Conservation (phyloP, 2,888 invertebrate genomes). For the Lottia gigantea region DNA sequence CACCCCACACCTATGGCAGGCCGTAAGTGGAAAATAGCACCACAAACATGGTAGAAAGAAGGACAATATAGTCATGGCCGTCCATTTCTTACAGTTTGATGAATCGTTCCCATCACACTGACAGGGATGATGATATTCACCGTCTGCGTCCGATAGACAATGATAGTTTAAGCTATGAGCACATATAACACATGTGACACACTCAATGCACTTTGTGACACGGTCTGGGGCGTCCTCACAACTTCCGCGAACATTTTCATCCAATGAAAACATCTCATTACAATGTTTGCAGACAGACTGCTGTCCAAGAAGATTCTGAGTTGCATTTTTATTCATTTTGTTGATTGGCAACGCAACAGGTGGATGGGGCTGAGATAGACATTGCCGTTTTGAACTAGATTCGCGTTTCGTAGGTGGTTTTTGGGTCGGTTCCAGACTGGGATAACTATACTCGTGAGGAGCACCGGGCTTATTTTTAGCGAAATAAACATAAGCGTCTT, state of each 20-base stretch:
- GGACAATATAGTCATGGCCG: slow-evolving; percentile 85
- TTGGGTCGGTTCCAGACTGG: slow-evolving; percentile 72
- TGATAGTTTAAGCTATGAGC: slow-evolving; percentile 92
- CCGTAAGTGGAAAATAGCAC: slow-evolving; percentile 89
- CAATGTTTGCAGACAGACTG: slow-evolving; percentile 70
- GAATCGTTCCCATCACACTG: slow-evolving; percentile 75
- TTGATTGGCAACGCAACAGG: slow-evolving; percentile 58
- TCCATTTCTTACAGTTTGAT: slow-evolving; percentile 78
- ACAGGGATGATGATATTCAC: slow-evolving; percentile 82
- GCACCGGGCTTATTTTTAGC: slow-evolving; percentile 46
- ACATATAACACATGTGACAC: slow-evolving; percentile 85
- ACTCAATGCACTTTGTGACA: slow-evolving; percentile 82
- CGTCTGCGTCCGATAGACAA: slow-evolving; percentile 91
- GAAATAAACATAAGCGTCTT: slow-evolving; percentile 59
- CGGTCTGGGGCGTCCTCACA: slow-evolving; percentile 82
- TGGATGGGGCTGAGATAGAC: slow-evolving; percentile 62
- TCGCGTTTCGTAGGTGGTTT: slow-evolving; percentile 56
- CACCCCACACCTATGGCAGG: slow-evolving; percentile 85
- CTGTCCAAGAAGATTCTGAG: slow-evolving; percentile 31
- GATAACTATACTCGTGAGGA: slow-evolving; percentile 87
- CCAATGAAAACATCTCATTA: slow-evolving; percentile 76
- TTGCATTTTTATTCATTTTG: slow-evolving; percentile 53
- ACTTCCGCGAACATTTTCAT: slow-evolving; percentile 86
- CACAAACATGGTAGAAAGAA: slow-evolving; percentile 92
- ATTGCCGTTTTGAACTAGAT: slow-evolving; percentile 40